A percentile compares a stretch with the other conserved stretches of the same genome.
Conservation (phyloP, 92 coral and sea anemone genomes). For the Zoanthus solanderi region DNA sequence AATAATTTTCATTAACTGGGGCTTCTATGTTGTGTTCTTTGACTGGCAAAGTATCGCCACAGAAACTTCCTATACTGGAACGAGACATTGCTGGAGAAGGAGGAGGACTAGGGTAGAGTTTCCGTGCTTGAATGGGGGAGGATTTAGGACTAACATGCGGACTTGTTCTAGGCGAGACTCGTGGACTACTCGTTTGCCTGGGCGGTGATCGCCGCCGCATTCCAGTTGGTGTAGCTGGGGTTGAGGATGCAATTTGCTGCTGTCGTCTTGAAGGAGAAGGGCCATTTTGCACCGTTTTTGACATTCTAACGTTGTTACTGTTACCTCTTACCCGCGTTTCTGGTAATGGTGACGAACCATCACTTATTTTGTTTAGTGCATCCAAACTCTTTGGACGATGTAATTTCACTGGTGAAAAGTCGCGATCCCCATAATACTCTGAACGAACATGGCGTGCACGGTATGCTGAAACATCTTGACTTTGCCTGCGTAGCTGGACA, state of each 20-base stretch:
- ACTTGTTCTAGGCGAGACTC: constrained; percentile 55
- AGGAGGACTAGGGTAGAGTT: constrained; percentile 46
- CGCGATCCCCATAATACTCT: constrained; percentile 73
- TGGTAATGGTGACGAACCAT: constrained; percentile 10
- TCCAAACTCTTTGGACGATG: constrained; percentile 84
- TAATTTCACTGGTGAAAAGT: constrained; percentile 64
- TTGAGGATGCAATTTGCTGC: constrained; percentile 30
- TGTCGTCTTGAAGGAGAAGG: constrained; percentile 54
- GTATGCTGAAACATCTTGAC: constrained; percentile 83
- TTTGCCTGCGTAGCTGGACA: constrained; percentile 56
- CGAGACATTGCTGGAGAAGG: constrained; percentile 45
- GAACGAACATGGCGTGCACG: constrained; percentile 89
- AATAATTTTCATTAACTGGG: not conserved
- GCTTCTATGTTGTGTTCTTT: constrained; percentile 10
- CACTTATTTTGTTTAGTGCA: constrained; percentile 66
- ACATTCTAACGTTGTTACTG: constrained; percentile 42
- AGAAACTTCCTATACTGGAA: constrained; percentile 23
- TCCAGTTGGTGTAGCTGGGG: constrained; percentile 57
- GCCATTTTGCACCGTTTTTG: constrained; percentile 44
- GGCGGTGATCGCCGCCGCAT: constrained; percentile 56
- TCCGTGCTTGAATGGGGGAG: constrained; percentile 39
- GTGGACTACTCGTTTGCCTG: constrained; percentile 70
- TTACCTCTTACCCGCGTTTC: constrained; percentile 4
- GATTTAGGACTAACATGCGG: constrained; percentile 47
- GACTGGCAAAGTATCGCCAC: constrained; percentile 15